Base-by-base conservation (phyloP, 2,113 vertebrate species). In the Gambusia affinis region DNA sequence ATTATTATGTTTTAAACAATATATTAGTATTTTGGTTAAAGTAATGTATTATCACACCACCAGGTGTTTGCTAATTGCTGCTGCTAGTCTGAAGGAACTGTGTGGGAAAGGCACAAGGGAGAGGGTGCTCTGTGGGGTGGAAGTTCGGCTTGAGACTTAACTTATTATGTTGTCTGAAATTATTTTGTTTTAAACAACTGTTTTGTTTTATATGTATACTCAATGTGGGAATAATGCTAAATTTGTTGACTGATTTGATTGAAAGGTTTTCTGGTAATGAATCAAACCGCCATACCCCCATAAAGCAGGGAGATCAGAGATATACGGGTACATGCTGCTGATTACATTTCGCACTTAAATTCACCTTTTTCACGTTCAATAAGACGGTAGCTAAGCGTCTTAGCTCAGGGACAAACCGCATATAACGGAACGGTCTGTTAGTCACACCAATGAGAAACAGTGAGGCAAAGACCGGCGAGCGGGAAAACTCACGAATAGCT, bases 401-500 rank as follows among this genome's bases (percentile, higher is more conserved):
- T 51, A 24, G 47, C 17, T 33, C 31, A n/a, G 33, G 12, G 12
- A 60, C 51, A 42, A 31, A 54, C 61, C 73, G 35, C 57, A 83
- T 64, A 37, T 79, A 81, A 67, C 78, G 68, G 70, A 51, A 69
- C 33, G 39, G 30, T 35, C 60, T 67, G 67, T 24, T 72, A 22
- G 71, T 65, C 19, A 0, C 78, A 39, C 24, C 66, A 35, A 44
- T 62, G 1, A 17, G 2, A n/a, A 75, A 19, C 35, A 17, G 39
- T 57, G 39, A 65, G 51, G 29, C 17, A 10, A 12, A 28, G 27
- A 15, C 44, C 12, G 7, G n/a, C 29, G 5, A 39, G 11, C 11
- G 11, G 4, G 11, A 39, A 37, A 72, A 93, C 94, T 95, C 88
- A 95, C 94, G 70, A 93, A 95, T 35, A 94, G 80, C 83, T 92